Evolutionary conservation across 2,797 vertebrate genomes (phyloP), one percentile per base, ranked within the genome.

Genomic region (Arnoldichthys spilopterus): DNA sequence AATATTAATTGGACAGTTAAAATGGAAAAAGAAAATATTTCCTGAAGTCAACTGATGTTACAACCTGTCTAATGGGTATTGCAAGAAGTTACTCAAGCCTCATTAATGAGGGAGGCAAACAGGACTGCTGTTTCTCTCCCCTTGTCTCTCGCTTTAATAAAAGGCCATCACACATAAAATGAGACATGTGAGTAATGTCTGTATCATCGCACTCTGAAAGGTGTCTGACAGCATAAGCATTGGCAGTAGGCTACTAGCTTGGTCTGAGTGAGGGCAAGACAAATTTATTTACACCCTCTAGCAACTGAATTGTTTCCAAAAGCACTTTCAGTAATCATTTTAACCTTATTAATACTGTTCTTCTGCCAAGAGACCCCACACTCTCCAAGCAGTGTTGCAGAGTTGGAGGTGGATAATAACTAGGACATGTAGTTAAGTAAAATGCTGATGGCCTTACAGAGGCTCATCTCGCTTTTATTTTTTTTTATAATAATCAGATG

Each of bases 301-400:
- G 54, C 45, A 45, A 66, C 61, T 76, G 74, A 85, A 49, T 80
- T 78, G 80, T 82, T 75, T 20, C 66, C 70, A 82, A 78, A 69
- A 74, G 61, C 72, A 70, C 22, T 15, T 74, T 78, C 47, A 71
- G 77, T 72, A 76, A 61, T 78, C 82, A 80, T 59, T 80, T 72
- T 51, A 67, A 67, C 28, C 43, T 69, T 72, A 54, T 83, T 83
- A 80, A 69, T 76, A 28, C 18, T 78, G 37, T 63, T 70, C 53
- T 73, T 72, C 73, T 56, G 66, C 61, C 49, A 51, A 34, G 26
- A 26, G 49, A 49, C n/a, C 43, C 45, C 63, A 69, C n/a, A 45
- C 51, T 47, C 73, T 40, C 53, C 59, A 75, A n/a, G 47, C 37
- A 43, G 45, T 37, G n/a, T 69, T 58, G 18, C 43, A 47, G 61